Percentiles rank a stretch among this genome's conserved stretches.
Evolutionary conservation across 2,113 vertebrate species (phyloP).

Genomic region (Cnemophilus loriae): DNA sequence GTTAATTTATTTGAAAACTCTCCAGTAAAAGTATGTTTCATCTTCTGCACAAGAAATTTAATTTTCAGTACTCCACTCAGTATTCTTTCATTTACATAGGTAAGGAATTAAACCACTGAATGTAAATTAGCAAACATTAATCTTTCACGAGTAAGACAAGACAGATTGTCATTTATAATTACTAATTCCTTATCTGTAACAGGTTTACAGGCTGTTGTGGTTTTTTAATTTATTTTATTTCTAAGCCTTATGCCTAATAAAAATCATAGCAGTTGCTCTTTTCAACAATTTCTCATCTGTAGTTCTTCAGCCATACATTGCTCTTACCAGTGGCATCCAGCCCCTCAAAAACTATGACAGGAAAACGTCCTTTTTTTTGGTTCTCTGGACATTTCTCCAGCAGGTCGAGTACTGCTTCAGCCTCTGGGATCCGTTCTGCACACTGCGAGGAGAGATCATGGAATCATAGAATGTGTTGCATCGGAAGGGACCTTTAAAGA

Average conservation of each 20-base stretch:
- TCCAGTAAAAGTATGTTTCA: not conserved
- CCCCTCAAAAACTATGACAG: slow-evolving; percentile 87
- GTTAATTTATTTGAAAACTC: not conserved
- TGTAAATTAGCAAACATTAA: not conserved
- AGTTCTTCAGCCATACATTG: accelerated
- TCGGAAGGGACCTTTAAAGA: not conserved
- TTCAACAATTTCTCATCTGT: not conserved
- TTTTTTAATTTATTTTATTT: not conserved
- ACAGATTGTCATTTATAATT: not conserved
- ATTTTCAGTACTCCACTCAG: not conserved
- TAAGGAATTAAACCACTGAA: not conserved
- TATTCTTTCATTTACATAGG: not conserved
- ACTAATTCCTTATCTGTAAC: not conserved
- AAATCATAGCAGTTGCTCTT: not conserved
- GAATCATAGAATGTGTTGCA: not conserved
- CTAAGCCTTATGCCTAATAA: not conserved
- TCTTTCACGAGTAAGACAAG: not conserved
- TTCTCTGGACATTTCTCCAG: slow-evolving; percentile 64
- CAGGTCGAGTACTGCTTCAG: slow-evolving; percentile 72
- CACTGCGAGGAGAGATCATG: slow-evolving; percentile 69
- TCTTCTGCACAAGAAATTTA: not conserved
- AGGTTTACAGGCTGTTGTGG: not conserved
- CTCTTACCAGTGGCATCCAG: slow-evolving; percentile 90
- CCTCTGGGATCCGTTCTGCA: slow-evolving; percentile 80
- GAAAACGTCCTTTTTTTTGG: slow-evolving; percentile 73